Evolutionary conservation across 2,888 invertebrate genomes (phyloP), one percentile per base, ranked within the genome.

Genomic region (Alloscopus bannaensis): DNA sequence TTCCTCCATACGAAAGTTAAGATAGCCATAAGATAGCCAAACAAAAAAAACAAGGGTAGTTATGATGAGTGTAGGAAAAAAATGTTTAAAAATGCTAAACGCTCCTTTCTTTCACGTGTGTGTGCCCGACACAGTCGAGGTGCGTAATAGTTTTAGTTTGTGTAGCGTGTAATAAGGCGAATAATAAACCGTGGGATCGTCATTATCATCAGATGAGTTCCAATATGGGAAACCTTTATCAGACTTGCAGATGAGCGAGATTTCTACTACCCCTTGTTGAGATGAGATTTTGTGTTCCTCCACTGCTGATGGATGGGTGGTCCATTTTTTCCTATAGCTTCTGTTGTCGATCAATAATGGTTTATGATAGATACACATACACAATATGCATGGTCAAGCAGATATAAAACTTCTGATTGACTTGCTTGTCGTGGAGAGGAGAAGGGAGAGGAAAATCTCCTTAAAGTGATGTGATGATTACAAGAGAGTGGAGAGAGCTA

Each of bases 221-320:
- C 76, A 50, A 76, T 76, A 68, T 76, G 68, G 70, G 50, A 68
- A 36, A 52, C 47, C n/a, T 42, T 36, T 60, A 76, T 76, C 66
- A 68, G 62, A 60, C 50, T 69, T 76, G 50, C 55, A 59, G 68
- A 76, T 76, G 76, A 76, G 68, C 18, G n/a, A n/a, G n/a, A n/a
- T n/a, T n/a, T 75, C 57, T 65, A 11, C 6, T 42, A 69, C 57
- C 57, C 42, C 57, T 69, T 42, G 57, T 55, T 69, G 55, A 40
- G 55, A 57, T 69, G 29, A 47, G 29, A 26, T 62, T 68, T 73
- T 75, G 68, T 60, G 69, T 68, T n/a, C n/a, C n/a, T n/a, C n/a
- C n/a, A n/a, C n/a, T n/a, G n/a, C 68, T 69, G 68, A 76, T 76
- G 62, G 62, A 76, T 76, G 76, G 76, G 76, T 76, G 76, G 76